Conservation (phyloP, 2,888 invertebrate species). For the Choristoneura rosaceana region DNA sequence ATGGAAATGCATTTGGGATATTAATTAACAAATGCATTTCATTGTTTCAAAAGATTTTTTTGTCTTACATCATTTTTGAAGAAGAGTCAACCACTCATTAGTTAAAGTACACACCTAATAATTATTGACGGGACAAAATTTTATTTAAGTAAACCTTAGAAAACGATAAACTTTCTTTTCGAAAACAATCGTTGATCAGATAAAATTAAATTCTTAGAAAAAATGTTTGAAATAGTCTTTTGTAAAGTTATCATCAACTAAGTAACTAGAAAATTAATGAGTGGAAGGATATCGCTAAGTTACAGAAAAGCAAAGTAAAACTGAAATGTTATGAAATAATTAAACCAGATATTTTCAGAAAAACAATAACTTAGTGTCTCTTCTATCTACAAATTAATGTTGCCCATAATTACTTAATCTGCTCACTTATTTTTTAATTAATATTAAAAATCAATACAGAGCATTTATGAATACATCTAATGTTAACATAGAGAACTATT, state of each 20-base stretch:
- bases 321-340: background rate
- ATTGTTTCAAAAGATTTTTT: background rate
- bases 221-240: background rate
- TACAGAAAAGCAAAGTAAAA: background rate
- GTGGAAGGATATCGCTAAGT: constrained; percentile 40
- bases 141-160: too few species aligned
- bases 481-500: too few species aligned
- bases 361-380: constrained; percentile 52
- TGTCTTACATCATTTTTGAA: constrained; percentile 3
- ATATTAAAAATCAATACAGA: too few species aligned
- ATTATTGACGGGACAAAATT: background rate
- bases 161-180: background rate
- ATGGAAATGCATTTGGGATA: background rate
- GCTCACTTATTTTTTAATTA: too few species aligned
- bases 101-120: background rate
- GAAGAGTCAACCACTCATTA: constrained; percentile 42
- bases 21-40: background rate
- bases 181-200: background rate
- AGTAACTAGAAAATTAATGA: constrained; percentile 24
- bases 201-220: background rate
- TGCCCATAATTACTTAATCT: constrained; percentile 43
- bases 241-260: background rate
- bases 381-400: constrained; percentile 51
- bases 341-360: background rate
- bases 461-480: too few species aligned